Conservation (phyloP, 2,113 vertebrate species). For the Rhinoptilus africanus region DNA sequence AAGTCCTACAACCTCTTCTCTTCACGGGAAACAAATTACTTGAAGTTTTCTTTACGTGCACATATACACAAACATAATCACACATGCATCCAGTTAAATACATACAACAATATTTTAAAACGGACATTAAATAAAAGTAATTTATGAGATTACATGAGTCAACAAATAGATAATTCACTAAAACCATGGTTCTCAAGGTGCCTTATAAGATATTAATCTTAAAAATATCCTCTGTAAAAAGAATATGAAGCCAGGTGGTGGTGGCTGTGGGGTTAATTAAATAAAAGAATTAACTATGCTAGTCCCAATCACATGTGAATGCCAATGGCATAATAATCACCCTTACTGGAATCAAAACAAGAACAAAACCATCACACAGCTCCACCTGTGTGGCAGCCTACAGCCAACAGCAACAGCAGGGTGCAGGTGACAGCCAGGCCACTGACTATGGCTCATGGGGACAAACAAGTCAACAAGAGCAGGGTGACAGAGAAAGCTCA, state of each 20-base stretch:
- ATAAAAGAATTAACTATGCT: neutral
- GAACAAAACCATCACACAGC: neutral
- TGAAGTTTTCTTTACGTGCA: neutral
- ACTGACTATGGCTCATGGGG: neutral
- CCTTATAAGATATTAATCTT: neutral
- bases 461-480: neutral
- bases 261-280: neutral
- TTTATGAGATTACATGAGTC: neutral
- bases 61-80: neutral
- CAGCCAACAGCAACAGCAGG: neutral
- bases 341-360: neutral
- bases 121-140: neutral
- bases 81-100: neutral
- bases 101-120: neutral
- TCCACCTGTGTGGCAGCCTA: neutral
- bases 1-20: neutral
- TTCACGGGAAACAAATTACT: neutral
- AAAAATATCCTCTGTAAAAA: neutral
- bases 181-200: neutral
- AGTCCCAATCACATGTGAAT: neutral
- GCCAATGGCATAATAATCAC: neutral
- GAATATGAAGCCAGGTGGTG: neutral
- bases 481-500: neutral
- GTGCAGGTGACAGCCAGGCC: neutral
- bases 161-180: neutral